These are phyloP conservation scores for Harmothoe impar DNA, from an alignment of 2,888 invertebrate genomes.

Conservation along the genomic window DNA sequence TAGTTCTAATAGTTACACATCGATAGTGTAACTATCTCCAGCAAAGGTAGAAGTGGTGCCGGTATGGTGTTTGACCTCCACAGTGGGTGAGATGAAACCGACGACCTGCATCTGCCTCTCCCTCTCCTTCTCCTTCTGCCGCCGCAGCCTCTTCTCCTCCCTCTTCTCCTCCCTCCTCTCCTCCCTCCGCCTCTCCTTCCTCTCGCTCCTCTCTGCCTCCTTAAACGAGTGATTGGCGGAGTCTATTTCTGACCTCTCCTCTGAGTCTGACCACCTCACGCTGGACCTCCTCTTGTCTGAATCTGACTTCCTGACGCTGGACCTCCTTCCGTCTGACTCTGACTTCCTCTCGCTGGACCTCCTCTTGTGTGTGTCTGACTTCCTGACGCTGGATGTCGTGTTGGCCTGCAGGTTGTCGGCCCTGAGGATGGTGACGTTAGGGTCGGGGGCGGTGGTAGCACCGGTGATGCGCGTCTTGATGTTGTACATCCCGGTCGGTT, in stretches of 20 bases:
- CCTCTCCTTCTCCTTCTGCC: conserved; percentile 7
- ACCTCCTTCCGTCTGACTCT: not conserved
- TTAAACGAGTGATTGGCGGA: too few species aligned
- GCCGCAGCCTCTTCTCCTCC: not conserved
- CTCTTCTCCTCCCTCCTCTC: conserved; percentile 16
- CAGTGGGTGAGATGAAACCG: not conserved
- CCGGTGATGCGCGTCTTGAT: too few species aligned
- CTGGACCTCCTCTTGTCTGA: not conserved
- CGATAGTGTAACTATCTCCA: not conserved
- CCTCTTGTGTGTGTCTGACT: not conserved
- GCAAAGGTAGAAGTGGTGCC: not conserved
- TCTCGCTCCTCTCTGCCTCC: not conserved
- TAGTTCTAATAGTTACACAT: too few species aligned
- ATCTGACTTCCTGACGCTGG: not conserved
- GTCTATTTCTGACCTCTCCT: not conserved
- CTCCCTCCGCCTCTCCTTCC: not conserved
- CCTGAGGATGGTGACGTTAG: too few species aligned
- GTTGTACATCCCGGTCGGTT: too few species aligned
- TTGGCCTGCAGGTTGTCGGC: too few species aligned
- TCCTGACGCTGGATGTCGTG: too few species aligned
- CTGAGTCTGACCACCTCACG: not conserved
- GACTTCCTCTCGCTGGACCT: not conserved
- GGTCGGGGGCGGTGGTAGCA: too few species aligned
- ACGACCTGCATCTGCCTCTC: not conserved
- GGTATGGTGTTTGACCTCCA: not conserved